Evolutionary conservation across 2,113 vertebrate genomes (phyloP).

Genomic region (Callorhinus ursinus): DNA sequence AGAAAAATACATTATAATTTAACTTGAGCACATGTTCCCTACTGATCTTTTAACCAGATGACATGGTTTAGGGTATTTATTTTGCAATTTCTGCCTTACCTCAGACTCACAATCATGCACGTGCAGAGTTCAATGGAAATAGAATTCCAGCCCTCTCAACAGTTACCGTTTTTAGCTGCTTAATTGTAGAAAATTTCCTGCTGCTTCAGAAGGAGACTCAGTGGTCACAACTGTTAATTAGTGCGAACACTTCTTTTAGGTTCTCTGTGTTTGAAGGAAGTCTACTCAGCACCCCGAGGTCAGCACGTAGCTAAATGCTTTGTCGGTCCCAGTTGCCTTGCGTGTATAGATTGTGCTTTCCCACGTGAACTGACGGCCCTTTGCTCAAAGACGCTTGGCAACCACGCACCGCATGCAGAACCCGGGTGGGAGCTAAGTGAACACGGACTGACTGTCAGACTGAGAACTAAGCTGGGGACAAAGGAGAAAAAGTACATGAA

Average conservation of each 20-base stretch:
- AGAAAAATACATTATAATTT: background rate
- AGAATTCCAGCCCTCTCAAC: background rate
- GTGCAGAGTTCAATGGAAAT: background rate
- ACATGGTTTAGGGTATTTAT: background rate
- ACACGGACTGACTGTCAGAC: too few relatives aligned
- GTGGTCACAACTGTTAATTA: background rate
- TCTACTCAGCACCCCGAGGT: too few relatives aligned
- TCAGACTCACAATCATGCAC: background rate
- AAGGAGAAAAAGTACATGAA: too few relatives aligned
- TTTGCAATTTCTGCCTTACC: background rate
- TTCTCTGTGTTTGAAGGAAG: background rate
- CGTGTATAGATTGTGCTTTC: too few relatives aligned
- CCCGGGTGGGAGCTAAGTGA: too few relatives aligned
- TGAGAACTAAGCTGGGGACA: too few relatives aligned
- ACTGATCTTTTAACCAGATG: background rate
- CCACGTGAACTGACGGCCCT: too few relatives aligned
- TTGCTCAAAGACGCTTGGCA: too few relatives aligned
- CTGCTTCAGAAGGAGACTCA: background rate
- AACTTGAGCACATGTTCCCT: background rate
- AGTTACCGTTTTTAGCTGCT: background rate
- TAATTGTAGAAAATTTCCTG: background rate
- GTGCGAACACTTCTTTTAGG: background rate
- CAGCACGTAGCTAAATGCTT: too few relatives aligned
- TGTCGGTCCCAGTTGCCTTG: too few relatives aligned
- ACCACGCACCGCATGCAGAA: too few relatives aligned